Evolutionary conservation across 2,888 invertebrate genomes (phyloP), one percentile per base, ranked within the genome.

Genomic region (Drosophila seclusa): DNA sequence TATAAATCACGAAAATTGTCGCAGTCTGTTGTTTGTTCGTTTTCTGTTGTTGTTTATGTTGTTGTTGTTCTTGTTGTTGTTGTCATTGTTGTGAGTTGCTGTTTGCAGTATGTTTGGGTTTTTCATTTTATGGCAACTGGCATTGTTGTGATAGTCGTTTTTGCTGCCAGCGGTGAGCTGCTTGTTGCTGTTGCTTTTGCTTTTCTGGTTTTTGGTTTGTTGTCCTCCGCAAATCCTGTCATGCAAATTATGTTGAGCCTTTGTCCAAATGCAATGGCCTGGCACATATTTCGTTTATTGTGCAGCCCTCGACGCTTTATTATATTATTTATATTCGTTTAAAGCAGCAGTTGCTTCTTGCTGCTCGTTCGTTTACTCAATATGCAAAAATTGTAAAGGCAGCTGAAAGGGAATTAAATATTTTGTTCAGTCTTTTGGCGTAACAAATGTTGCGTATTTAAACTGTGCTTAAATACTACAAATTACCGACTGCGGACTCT

Each of bases 111-210:
- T 52, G 60, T 16, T 50, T 48, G 54, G 45, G 52, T 24, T 59
- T 65, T 68, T 65, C 40, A 53, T 71, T 71, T 74, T 71, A 69
- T 71, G 57, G 62, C 73, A 70, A 69, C 61, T 74, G 64, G 62
- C 71, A 76, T 79, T 81, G 86, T 81, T 81, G 75, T 81, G 78
- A 83, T 86, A 85, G 74, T 76, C 75, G 86, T 68, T 78, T 68
- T 64, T 60, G 50, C 55, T 54, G 59, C 36, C 54, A 67, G 62
- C 54, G 53, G 32, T 55, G 2, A 13, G 10, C 27, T 27, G 49
- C 16, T 65, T 55, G 11, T 60, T 64, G 52, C 4, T 60, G 48
- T 13, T 62, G 59, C 34, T 62, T 7, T 45, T 45, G 21, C 13
- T 13, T 4, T 42, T 45, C 21, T 45, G 42, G 3, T 45, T 45